phyloP scores from a whole-genome alignment of 2,888 invertebrate genomes.

The Himalopsyche tibetana region DNA sequence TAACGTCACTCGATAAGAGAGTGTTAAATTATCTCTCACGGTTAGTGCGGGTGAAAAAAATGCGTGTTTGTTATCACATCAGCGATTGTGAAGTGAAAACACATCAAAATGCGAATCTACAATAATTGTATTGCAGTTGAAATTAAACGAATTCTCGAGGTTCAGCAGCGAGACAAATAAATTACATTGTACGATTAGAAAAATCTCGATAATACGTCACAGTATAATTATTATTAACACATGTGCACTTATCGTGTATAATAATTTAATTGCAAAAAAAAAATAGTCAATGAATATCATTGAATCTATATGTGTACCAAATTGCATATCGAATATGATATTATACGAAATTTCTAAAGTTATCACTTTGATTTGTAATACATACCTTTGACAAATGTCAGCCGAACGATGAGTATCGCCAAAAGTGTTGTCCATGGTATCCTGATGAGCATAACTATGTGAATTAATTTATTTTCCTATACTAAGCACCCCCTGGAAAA shows the following conservation, averaged over 20 bases:
- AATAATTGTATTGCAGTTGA: not conserved
- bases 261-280: too few species aligned
- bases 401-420: slow-evolving; percentile 52
- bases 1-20: not conserved
- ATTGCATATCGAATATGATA: too few species aligned
- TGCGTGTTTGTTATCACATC: not conserved
- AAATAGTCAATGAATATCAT: too few species aligned
- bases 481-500: slow-evolving; percentile 50
- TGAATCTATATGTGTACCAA: too few species aligned
- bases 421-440: slow-evolving; percentile 61
- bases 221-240: too few species aligned
- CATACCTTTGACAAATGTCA: slow-evolving; percentile 53
- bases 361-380: not conserved
- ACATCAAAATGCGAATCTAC: not conserved
- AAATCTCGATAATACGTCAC: too few species aligned
- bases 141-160: not conserved
- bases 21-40: slow-evolving; percentile 34
- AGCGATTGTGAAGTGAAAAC: slow-evolving; percentile 19
- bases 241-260: too few species aligned
- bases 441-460: slow-evolving; percentile 64
- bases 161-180: not conserved
- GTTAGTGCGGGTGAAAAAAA: not conserved
- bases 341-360: too few species aligned
- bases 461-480: slow-evolving; percentile 6
- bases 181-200: too few species aligned